Conservation (phyloP, 1,140 invertebrate species). For the Sarcophaga bullata region DNA sequence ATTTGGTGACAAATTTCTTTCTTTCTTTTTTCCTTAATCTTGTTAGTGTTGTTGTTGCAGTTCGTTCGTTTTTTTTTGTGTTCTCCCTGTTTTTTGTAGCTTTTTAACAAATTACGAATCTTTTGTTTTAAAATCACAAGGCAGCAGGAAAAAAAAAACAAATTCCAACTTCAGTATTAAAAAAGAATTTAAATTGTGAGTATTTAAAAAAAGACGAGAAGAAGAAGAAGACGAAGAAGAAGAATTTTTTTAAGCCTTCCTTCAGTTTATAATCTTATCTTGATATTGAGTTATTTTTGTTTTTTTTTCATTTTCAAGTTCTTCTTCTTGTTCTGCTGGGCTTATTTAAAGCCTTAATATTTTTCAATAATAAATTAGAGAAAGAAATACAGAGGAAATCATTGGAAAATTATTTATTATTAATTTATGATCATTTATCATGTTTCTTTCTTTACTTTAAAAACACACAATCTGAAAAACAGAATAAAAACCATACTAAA, state of each 20-base stretch:
- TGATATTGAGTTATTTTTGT: not conserved
- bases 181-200: constrained; percentile 15
- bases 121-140: not conserved
- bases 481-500: no score
- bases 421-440: constrained; percentile 21
- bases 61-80: no score
- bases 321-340: not conserved
- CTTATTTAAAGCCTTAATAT: constrained; percentile 11
- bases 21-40: not conserved
- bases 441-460: not conserved
- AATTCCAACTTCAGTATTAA: not conserved
- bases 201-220: not conserved
- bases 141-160: no score
- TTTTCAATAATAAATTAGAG: not conserved
- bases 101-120: constrained; percentile 16
- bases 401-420: constrained; percentile 16
- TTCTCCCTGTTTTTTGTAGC: not conserved
- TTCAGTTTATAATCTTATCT: constrained; percentile 10
- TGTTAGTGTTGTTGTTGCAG: no score
- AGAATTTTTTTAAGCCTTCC: not conserved
- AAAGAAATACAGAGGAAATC: not conserved
- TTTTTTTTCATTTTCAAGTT: no score
- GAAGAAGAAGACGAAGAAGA: no score
- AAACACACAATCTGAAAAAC: no score
- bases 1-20: constrained; percentile 39